These are phyloP conservation scores for Parascotia fuliginaria DNA, from an alignment of 2,888 invertebrate species.

Conservation along the genomic window DNA sequence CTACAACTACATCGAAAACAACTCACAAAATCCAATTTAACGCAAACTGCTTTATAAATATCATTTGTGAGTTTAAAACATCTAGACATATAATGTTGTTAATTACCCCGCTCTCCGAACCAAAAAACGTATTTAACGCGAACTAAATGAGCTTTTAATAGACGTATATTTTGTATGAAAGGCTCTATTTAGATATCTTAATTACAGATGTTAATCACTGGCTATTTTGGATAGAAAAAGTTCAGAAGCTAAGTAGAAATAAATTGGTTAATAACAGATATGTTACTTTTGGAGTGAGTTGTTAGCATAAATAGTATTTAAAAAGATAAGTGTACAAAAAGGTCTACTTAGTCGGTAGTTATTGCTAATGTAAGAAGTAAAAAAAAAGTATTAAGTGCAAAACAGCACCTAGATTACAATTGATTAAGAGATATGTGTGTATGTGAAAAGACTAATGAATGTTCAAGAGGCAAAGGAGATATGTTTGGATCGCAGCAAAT, in stretches of 20 bases:
- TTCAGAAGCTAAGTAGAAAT: conserved; percentile 27
- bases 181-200: conserved; percentile 13
- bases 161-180: conserved; percentile 18
- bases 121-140: conserved; percentile 19
- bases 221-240: conserved; percentile 9
- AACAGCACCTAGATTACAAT: no score
- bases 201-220: conserved; percentile 14
- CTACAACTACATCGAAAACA: no score
- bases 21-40: not conserved
- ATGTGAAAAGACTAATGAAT: no score
- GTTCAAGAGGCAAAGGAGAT: no score
- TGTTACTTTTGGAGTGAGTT: not conserved
- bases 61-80: not conserved
- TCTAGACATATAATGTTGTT: conserved; percentile 16
- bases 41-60: not conserved
- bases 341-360: no score
- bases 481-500: no score
- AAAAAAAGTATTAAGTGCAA: no score
- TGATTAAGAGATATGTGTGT: no score
- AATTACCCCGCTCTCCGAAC: conserved; percentile 28
- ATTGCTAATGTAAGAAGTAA: no score
- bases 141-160: conserved; percentile 41
- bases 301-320: no score
- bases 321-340: no score
- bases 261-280: conserved; percentile 28